phyloP scores from a whole-genome alignment of 2,888 invertebrate genomes.

The Idaea dimidiata region DNA sequence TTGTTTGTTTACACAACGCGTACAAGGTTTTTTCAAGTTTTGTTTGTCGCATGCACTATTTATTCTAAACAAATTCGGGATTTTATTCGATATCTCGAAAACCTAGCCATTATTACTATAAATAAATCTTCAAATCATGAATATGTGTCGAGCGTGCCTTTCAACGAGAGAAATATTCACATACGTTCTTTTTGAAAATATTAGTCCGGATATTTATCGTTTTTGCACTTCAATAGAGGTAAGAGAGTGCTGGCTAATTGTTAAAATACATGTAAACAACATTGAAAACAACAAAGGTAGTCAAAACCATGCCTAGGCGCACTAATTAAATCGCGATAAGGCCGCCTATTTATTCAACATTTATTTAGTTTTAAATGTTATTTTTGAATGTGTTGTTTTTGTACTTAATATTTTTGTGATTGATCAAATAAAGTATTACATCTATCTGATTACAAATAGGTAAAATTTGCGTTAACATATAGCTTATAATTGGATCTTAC shows the following conservation, averaged over 20 bases:
- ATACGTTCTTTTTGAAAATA: constrained; percentile 55
- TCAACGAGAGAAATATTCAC: constrained; percentile 48
- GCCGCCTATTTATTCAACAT: no score
- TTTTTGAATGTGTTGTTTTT: no score
- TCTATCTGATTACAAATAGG: no score
- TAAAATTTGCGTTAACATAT: no score
- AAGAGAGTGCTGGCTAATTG: constrained; percentile 9
- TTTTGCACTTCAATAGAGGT: constrained; percentile 73
- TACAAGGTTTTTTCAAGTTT: neutral
- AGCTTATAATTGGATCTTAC: no score
- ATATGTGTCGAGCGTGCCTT: constrained; percentile 69
- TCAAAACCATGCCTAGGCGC: no score
- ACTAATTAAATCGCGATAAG: no score
- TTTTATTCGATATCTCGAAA: neutral
- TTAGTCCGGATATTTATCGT: constrained; percentile 55
- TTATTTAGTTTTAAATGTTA: no score
- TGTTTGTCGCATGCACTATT: neutral
- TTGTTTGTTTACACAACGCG: no score
- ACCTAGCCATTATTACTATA: neutral
- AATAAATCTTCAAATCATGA: constrained; percentile 24
- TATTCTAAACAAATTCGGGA: neutral
- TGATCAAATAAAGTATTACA: no score
- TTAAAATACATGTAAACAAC: neutral
- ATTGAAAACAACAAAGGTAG: neutral
- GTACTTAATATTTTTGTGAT: no score